These are phyloP conservation scores for Bubo blakistoni DNA, from an alignment of 2,113 vertebrate species.

Conservation along the genomic window DNA sequence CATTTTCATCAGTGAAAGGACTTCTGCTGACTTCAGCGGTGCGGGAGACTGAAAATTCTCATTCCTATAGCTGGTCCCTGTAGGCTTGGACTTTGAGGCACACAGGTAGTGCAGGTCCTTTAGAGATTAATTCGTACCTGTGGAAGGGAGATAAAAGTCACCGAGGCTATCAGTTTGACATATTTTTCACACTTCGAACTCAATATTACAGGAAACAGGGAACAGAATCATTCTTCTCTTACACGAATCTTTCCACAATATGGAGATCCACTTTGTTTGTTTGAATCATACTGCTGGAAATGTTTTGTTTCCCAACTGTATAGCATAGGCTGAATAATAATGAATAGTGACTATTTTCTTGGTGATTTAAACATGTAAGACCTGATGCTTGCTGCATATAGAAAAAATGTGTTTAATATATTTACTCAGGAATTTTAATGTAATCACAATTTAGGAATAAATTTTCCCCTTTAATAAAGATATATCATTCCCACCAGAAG, in stretches of 20 bases:
- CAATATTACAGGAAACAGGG: neutral
- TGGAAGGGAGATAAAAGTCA: neutral
- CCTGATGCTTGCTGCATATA: neutral
- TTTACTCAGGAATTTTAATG: neutral
- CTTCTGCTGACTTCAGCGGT: neutral
- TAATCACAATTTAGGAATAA: neutral
- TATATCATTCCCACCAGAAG: neutral
- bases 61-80: neutral
- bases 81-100: neutral
- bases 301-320: neutral
- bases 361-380: neutral
- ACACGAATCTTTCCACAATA: neutral
- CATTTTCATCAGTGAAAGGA: neutral
- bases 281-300: neutral
- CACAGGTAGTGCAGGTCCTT: neutral
- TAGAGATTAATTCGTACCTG: neutral
- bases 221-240: neutral
- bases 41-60: neutral
- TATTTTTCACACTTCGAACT: neutral
- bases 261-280: neutral
- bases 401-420: neutral
- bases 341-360: neutral
- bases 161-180: neutral
- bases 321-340: neutral
- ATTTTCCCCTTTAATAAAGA: neutral